Evolutionary conservation across 1,140 invertebrate species (phyloP).

Genomic region (Saccostrea echinata): DNA sequence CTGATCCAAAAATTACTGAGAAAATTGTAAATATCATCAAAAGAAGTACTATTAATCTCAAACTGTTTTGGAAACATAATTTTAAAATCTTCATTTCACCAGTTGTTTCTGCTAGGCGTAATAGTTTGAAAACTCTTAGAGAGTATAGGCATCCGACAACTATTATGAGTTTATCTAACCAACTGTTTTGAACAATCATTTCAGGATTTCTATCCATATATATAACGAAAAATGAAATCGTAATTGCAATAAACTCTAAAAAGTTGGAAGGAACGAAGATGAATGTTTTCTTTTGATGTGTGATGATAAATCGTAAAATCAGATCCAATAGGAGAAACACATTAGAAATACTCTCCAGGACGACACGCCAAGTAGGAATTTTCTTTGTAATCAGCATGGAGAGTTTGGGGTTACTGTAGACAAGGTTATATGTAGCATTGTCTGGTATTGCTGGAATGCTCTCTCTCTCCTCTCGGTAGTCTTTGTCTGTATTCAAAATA

Average conservation of each 20-base stretch:
- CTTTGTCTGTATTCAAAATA: neutral
- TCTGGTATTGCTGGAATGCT: too few species aligned
- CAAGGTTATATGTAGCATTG: neutral
- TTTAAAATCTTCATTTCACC: neutral
- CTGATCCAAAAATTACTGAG: constrained; percentile 38
- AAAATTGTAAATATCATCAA: constrained; percentile 10
- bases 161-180: neutral
- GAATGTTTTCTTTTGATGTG: neutral
- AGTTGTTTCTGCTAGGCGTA: neutral
- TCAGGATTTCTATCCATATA: neutral
- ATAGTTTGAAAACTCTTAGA: neutral
- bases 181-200: neutral
- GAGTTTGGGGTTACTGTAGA: neutral
- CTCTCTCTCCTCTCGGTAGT: neutral
- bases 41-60: neutral
- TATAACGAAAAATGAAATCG: neutral
- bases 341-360: neutral
- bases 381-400: neutral
- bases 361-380: neutral
- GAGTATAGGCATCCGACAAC: neutral
- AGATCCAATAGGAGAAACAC: neutral
- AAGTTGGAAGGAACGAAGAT: neutral
- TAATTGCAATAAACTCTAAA: neutral
- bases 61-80: neutral
- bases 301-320: neutral